Evolutionary conservation across 2,113 vertebrate species (phyloP).

Genomic region (Scomber colias): DNA sequence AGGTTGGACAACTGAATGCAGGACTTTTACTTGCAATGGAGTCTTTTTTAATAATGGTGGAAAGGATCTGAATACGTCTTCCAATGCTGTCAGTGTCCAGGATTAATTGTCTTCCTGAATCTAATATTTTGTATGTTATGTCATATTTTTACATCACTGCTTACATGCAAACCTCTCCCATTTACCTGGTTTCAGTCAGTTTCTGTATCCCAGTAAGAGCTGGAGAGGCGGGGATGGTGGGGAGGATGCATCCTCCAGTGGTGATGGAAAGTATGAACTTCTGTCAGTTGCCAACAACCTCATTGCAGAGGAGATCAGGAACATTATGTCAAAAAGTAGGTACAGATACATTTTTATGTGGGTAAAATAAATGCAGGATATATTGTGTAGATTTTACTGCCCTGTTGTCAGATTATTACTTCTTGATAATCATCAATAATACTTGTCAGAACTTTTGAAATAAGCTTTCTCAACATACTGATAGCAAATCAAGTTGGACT

Average conservation of each 20-base stretch:
- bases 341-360: neutral
- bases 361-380: neutral
- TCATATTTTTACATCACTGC: neutral
- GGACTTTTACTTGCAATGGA: neutral
- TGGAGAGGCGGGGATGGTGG: slow-evolving; percentile 84
- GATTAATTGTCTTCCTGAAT: neutral
- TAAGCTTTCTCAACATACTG: too few species aligned
- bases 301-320: slow-evolving; percentile 92
- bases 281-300: slow-evolving; percentile 91
- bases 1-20: too few species aligned
- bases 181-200: slow-evolving; percentile 84
- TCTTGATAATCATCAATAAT: too few species aligned
- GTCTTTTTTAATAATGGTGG: neutral
- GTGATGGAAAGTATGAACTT: slow-evolving; percentile 96
- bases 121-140: neutral
- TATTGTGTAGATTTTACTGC: neutral
- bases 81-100: neutral
- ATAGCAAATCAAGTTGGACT: too few species aligned
- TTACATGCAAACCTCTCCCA: neutral
- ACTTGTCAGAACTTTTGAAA: too few species aligned
- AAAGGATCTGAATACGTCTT: neutral
- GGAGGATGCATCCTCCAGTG: slow-evolving; percentile 88
- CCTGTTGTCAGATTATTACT: neutral
- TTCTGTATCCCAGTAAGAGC: slow-evolving; percentile 91
- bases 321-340: slow-evolving; percentile 92